These are phyloP conservation scores for Catocala sponsa DNA, from an alignment of 2,888 invertebrate genomes.

Conservation along the genomic window DNA sequence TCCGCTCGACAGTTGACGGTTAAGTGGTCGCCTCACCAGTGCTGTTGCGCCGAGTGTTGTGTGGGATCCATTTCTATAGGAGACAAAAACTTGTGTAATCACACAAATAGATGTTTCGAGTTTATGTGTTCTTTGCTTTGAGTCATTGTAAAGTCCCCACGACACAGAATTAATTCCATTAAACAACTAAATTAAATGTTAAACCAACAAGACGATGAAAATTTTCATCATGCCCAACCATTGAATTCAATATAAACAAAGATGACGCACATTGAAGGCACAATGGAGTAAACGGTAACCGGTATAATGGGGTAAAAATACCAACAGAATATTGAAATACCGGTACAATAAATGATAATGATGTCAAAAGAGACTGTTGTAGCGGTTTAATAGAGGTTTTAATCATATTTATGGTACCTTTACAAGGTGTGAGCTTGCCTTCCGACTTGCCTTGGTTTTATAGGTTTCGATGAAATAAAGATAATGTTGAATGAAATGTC, in stretches of 20 bases:
- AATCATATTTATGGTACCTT: slow-evolving; percentile 38
- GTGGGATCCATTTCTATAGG: too few relatives aligned
- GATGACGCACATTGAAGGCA: not conserved
- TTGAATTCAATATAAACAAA: slow-evolving; percentile 23
- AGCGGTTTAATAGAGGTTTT: slow-evolving; percentile 21
- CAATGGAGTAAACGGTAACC: not conserved
- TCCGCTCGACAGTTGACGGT: too few relatives aligned
- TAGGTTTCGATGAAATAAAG: slow-evolving; percentile 33
- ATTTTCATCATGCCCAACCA: not conserved
- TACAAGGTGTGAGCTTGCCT: slow-evolving; percentile 23
- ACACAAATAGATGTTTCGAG: too few relatives aligned
- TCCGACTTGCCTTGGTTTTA: slow-evolving; percentile 24
- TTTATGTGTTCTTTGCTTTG: too few relatives aligned
- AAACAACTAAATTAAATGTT: too few relatives aligned
- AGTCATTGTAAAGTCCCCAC: too few relatives aligned
- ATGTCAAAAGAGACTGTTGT: slow-evolving; percentile 9
- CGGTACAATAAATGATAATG: slow-evolving; percentile 23
- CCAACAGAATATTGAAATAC: slow-evolving; percentile 1
- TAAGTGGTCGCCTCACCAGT: too few relatives aligned
- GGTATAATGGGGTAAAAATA: slow-evolving; percentile 5
- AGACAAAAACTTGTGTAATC: too few relatives aligned
- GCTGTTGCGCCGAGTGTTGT: too few relatives aligned
- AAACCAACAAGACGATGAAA: too few relatives aligned
- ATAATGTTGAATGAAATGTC: slow-evolving; percentile 3
- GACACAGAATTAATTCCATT: too few relatives aligned